Percentiles rank a stretch among this genome's conserved stretches.
Conservation (phyloP, 2,797 vertebrate genomes). For the Peromyscus eremicus region DNA sequence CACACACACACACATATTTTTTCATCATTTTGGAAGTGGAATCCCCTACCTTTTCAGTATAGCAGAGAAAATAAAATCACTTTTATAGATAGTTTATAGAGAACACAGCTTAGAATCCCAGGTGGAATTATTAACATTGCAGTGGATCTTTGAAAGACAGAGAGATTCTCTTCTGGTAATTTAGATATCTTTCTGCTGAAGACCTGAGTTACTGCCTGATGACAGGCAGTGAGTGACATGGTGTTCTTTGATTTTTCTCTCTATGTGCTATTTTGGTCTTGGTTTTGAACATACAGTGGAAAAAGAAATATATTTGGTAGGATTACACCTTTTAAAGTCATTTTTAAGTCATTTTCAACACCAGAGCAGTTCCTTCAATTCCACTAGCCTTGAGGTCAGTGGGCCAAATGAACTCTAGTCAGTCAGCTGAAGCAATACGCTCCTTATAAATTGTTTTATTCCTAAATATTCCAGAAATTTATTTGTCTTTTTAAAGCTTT, state of each 20-base stretch:
- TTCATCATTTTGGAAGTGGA: conserved; percentile 11
- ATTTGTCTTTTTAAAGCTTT: neutral
- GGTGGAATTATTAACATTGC: conserved; percentile 56
- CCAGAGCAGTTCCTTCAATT: conserved; percentile 20
- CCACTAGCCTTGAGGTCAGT: neutral
- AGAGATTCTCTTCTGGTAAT: conserved; percentile 54
- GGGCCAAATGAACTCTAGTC: conserved; percentile 3
- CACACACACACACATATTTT: neutral
- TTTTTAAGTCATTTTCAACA: conserved; percentile 71
- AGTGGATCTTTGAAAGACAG: conserved; percentile 54
- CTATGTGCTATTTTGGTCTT: conserved; percentile 73
- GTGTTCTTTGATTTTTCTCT: conserved; percentile 75
- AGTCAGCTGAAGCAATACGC: neutral
- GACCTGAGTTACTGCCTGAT: conserved; percentile 55
- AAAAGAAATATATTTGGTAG: conserved; percentile 55
- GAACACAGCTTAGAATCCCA: conserved; percentile 21
- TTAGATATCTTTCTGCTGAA: conserved; percentile 53
- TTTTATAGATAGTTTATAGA: neutral
- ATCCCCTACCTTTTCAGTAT: conserved; percentile 39
- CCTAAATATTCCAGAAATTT: neutral
- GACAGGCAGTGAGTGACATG: conserved; percentile 62
- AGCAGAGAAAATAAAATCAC: conserved; percentile 34
- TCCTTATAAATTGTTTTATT: conserved; percentile 20
- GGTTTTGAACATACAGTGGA: conserved; percentile 68
- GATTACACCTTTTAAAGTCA: conserved; percentile 61